phyloP scores from a whole-genome alignment of 2,888 invertebrate genomes.

The Poecilus cupreus region DNA sequence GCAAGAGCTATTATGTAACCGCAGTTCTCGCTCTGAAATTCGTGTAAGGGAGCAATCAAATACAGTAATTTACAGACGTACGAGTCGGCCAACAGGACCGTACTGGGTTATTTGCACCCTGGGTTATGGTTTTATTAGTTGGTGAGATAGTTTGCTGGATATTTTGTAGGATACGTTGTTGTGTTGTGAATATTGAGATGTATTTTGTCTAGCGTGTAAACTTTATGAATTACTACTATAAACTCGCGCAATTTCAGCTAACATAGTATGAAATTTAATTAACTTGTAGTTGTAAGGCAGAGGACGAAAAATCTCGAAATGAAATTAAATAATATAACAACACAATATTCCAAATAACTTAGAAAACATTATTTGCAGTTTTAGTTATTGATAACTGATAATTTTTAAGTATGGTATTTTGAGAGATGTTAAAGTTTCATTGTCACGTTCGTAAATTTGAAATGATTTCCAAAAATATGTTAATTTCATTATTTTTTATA shows the following conservation, averaged over 20 bases:
- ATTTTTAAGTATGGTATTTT: too few relatives aligned
- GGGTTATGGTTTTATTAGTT: slow-evolving; percentile 26
- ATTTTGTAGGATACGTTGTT: slow-evolving; percentile 2
- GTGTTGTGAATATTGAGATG: slow-evolving; percentile 19
- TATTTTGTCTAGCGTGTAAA: neutral
- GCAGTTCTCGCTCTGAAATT: slow-evolving; percentile 30
- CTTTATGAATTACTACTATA: slow-evolving; percentile 4
- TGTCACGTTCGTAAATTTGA: too few relatives aligned
- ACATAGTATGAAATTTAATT: neutral
- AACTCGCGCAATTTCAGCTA: neutral
- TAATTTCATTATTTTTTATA: too few relatives aligned
- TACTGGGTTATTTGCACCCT: slow-evolving; percentile 1
- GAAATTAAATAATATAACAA: too few relatives aligned
- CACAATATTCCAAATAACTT: too few relatives aligned
- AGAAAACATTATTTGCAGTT: too few relatives aligned
- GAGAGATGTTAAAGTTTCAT: too few relatives aligned
- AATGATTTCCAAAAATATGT: too few relatives aligned
- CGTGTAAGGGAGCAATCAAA: slow-evolving; percentile 34
- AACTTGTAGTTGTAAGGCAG: too few relatives aligned
- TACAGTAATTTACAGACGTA: slow-evolving; percentile 32
- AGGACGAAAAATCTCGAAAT: too few relatives aligned
- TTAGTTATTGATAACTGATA: too few relatives aligned
- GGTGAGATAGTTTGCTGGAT: slow-evolving; percentile 11
- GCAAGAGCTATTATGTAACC: slow-evolving; percentile 22
- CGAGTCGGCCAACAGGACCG: neutral